Conservation (phyloP, 2,797 vertebrate genomes). For the Chanos chanos region DNA sequence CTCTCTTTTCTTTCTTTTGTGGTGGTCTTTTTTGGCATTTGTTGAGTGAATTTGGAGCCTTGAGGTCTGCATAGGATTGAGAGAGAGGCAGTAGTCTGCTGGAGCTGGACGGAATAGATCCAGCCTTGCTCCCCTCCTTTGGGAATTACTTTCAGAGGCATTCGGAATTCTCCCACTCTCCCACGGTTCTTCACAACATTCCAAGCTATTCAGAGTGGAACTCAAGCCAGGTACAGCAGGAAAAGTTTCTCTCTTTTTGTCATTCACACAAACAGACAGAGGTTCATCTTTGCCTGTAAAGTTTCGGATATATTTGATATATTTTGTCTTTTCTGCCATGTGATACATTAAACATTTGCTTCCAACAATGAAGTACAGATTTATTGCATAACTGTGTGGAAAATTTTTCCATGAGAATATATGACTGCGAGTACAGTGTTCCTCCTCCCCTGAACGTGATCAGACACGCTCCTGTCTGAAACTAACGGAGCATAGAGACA, state of each 20-base stretch:
- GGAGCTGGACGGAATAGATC: slow-evolving; percentile 42
- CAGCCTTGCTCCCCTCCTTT: slow-evolving; percentile 44
- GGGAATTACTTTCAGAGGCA: slow-evolving; percentile 44
- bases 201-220: slow-evolving; percentile 53
- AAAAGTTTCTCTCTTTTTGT: slow-evolving; percentile 19
- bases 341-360: neutral
- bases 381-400: no score
- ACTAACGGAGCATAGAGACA: slow-evolving; percentile 4
- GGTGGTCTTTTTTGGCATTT: slow-evolving; percentile 13
- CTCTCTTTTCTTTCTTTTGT: slow-evolving; percentile 48
- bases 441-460: no score
- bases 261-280: neutral
- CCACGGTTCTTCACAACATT: slow-evolving; percentile 56
- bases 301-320: neutral
- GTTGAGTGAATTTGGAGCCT: slow-evolving; percentile 49
- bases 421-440: no score
- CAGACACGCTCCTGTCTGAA: slow-evolving; percentile 18
- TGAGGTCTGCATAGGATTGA: slow-evolving; percentile 39
- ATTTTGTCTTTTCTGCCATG: neutral
- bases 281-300: neutral
- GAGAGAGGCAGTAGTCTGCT: slow-evolving; percentile 45
- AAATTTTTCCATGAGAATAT: no score
- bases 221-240: slow-evolving; percentile 64
- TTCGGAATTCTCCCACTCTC: slow-evolving; percentile 57
- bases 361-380: no score